A percentile compares a stretch with the other conserved stretches of the same genome.
Conservation (phyloP, 2,888 invertebrate species). For the Dolomedes plantarius region DNA sequence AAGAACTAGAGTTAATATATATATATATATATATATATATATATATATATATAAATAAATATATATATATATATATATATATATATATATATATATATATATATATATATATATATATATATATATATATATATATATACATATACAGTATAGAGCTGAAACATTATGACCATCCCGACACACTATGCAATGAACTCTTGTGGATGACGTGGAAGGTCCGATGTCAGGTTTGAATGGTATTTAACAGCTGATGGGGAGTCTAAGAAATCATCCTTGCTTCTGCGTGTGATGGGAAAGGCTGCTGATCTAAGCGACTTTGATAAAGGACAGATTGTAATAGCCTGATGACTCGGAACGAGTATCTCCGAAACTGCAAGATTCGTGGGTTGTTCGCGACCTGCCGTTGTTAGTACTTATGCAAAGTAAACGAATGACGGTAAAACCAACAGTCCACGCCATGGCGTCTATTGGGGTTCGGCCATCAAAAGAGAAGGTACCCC, state of each 20-base stretch:
- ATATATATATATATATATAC: too few species aligned
- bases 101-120: too few species aligned
- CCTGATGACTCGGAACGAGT: not conserved
- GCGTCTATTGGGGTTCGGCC: not conserved
- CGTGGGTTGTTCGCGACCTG: not conserved
- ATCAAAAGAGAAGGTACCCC: too few species aligned
- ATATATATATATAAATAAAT: too few species aligned
- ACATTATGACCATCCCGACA: too few species aligned
- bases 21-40: too few species aligned
- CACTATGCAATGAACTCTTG: not conserved
- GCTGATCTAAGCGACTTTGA: not conserved
- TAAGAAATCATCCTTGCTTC: not conserved
- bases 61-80: too few species aligned
- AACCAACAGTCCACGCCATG: not conserved
- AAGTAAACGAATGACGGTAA: not conserved
- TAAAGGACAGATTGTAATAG: not conserved
- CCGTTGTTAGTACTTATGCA: not conserved
- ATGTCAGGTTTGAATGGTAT: not conserved
- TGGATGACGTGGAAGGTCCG: not conserved
- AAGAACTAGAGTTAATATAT: too few species aligned
- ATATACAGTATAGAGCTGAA: too few species aligned
- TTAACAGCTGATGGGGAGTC: not conserved
- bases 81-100: too few species aligned
- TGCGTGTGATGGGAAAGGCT: conserved; percentile 7
- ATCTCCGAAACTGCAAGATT: not conserved